Conservation (phyloP, 2,113 vertebrate species). For the Sander vitreus region DNA sequence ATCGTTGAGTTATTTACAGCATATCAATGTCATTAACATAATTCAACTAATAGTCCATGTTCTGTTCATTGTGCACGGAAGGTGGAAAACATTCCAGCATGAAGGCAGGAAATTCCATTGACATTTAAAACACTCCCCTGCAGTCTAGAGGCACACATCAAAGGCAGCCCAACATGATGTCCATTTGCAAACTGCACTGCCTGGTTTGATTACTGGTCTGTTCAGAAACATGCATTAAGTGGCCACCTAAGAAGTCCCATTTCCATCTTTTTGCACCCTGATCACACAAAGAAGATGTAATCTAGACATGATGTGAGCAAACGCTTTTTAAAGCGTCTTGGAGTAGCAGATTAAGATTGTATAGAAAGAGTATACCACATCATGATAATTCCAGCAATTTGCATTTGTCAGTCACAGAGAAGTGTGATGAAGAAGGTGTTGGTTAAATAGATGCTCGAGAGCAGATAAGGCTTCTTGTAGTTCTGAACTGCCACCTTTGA, state of each 20-base stretch:
- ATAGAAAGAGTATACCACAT: neutral
- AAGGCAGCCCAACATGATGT: constrained; percentile 59
- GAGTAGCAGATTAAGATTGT: neutral
- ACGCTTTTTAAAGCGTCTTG: neutral
- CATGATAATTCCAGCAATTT: neutral
- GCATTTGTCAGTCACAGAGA: constrained; percentile 17
- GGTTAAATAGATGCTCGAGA: too few species aligned
- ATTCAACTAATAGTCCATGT: neutral
- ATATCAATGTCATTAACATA: constrained; percentile 25
- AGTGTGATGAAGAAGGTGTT: too few species aligned
- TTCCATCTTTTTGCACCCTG: constrained; percentile 48
- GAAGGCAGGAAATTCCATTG: constrained; percentile 45
- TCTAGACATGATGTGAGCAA: constrained; percentile 41
- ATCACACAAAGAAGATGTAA: constrained; percentile 40
- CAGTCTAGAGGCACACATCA: constrained; percentile 61
- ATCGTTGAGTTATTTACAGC: constrained; percentile 20
- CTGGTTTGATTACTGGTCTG: constrained; percentile 61
- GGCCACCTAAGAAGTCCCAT: constrained; percentile 42
- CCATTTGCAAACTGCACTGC: constrained; percentile 51
- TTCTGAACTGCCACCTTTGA: too few species aligned
- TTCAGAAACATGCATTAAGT: constrained; percentile 59
- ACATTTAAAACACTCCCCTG: constrained; percentile 68
- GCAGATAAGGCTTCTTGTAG: too few species aligned
- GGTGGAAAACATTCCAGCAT: constrained; percentile 50
- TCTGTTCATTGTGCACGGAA: constrained; percentile 3